phyloP scores from a whole-genome alignment of 2,113 vertebrate species.

The Leptobrachium ailaonicum region DNA sequence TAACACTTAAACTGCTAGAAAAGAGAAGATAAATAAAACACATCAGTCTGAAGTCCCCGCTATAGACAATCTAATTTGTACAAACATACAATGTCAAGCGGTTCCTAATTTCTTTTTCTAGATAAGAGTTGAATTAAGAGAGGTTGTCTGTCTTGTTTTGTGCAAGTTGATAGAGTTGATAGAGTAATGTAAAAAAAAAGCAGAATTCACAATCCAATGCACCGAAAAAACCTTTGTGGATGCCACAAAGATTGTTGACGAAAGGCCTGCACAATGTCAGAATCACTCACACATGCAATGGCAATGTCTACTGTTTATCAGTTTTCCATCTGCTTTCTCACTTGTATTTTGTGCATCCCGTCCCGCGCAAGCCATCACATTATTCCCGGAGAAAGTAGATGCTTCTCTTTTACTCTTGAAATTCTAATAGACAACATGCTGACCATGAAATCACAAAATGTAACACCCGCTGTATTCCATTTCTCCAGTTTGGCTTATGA shows the following conservation, averaged over 20 bases:
- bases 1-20: slow-evolving; percentile 12
- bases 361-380: too few species aligned
- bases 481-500: too few species aligned
- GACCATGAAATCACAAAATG: too few species aligned
- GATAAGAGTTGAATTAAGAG: slow-evolving; percentile 38
- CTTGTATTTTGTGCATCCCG: too few species aligned
- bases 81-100: slow-evolving; percentile 18
- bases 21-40: slow-evolving; percentile 21
- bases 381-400: too few species aligned
- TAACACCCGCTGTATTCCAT: too few species aligned
- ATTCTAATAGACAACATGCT: too few species aligned
- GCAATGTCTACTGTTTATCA: not conserved
- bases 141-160: slow-evolving; percentile 34
- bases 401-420: too few species aligned
- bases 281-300: not conserved
- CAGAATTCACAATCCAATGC: slow-evolving; percentile 24
- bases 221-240: slow-evolving; percentile 7
- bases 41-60: slow-evolving; percentile 25
- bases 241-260: not conserved
- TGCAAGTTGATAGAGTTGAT: slow-evolving; percentile 29
- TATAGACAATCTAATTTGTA: slow-evolving; percentile 42
- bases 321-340: not conserved
- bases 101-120: slow-evolving; percentile 19
- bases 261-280: not conserved
- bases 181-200: slow-evolving; percentile 32